phyloP scores from a whole-genome alignment of 2,888 invertebrate species.

The Coelogynopora nodosa region DNA sequence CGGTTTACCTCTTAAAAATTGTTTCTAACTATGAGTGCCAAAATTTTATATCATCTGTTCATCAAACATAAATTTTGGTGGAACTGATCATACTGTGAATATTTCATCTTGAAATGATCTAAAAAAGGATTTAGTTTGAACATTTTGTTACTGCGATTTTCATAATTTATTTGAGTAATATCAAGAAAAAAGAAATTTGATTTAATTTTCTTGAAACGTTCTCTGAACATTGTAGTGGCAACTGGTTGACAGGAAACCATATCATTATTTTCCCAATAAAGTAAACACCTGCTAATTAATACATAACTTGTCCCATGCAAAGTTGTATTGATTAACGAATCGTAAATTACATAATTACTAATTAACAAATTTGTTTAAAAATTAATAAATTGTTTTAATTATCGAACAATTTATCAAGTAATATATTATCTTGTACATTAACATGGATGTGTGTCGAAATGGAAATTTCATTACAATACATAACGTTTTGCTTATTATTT shows the following conservation, averaged over 20 bases:
- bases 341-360: too few species aligned
- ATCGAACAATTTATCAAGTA: too few species aligned
- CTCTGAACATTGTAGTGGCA: not conserved
- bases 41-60: slow-evolving; percentile 6
- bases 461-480: too few species aligned
- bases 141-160: not conserved
- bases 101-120: not conserved
- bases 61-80: too few species aligned
- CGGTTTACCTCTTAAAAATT: not conserved
- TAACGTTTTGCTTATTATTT: too few species aligned
- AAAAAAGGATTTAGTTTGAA: slow-evolving; percentile 11
- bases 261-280: slow-evolving; percentile 6
- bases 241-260: not conserved
- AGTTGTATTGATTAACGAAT: too few species aligned
- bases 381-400: too few species aligned
- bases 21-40: slow-evolving; percentile 26
- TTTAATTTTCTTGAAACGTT: slow-evolving; percentile 4
- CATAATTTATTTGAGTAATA: not conserved
- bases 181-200: not conserved
- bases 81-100: not conserved
- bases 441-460: too few species aligned
- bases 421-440: too few species aligned
- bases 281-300: too few species aligned
- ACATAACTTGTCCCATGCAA: too few species aligned
- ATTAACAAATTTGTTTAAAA: too few species aligned